Percentiles rank a stretch among this genome's conserved stretches.
Conservation (phyloP, 2,113 vertebrate genomes). For the Nesogale talazaci region DNA sequence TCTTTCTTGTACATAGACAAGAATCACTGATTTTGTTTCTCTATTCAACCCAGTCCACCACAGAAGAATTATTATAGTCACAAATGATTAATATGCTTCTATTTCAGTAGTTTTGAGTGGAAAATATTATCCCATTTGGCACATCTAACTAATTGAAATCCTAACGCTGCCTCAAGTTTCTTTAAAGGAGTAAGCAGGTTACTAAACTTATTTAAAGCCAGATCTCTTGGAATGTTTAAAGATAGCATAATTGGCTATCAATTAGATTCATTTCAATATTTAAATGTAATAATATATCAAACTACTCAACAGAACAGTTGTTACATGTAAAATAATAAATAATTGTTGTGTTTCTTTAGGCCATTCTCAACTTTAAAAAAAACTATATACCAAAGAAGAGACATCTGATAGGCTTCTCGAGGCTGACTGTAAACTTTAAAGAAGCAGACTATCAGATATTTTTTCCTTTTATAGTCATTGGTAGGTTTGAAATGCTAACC, state of each 20-base stretch:
- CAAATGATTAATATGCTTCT: not conserved
- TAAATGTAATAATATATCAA: not conserved
- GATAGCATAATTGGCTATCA: not conserved
- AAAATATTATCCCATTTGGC: not conserved
- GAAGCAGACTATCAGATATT: no score
- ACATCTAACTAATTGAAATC: not conserved
- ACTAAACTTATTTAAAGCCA: not conserved
- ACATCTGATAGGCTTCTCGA: no score
- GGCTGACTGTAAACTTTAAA: no score
- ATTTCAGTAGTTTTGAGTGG: not conserved
- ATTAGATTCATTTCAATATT: not conserved
- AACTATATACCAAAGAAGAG: no score
- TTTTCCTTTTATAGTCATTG: no score
- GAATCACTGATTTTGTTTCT: no score
- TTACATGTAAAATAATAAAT: not conserved
- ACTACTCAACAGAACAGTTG: not conserved
- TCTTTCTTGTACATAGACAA: no score
- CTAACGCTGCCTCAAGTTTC: not conserved
- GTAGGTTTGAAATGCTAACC: no score
- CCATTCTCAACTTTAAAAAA: no score
- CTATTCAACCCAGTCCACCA: no score
- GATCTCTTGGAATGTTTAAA: not conserved
- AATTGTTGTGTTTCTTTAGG: no score
- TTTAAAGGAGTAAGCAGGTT: not conserved
- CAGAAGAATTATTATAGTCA: not conserved